Percentiles rank a stretch among this genome's conserved stretches.
Evolutionary conservation across 1,140 invertebrate genomes (phyloP).

Genomic region (Papilio glaucus): DNA sequence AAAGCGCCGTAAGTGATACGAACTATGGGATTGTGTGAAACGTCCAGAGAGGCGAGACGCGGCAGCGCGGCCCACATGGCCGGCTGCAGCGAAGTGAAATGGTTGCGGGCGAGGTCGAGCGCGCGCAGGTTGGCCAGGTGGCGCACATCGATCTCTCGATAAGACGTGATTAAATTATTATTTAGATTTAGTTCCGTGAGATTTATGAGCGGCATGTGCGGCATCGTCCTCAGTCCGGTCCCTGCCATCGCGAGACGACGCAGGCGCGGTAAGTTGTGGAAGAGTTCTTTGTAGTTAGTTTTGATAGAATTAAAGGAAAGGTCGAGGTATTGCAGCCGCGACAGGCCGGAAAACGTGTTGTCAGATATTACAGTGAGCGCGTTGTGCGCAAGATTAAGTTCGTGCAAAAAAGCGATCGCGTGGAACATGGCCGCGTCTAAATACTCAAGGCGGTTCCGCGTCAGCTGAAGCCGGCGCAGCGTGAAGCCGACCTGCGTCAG

Average conservation of each 20-base stretch:
- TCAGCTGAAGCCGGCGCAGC: constrained; percentile 88
- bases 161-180: constrained; percentile 85
- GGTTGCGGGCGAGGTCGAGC: constrained; percentile 86
- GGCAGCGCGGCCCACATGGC: constrained; percentile 82
- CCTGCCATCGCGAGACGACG: constrained; percentile 87
- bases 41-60: constrained; percentile 84
- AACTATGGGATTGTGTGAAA: constrained; percentile 86
- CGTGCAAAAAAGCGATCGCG: constrained; percentile 88
- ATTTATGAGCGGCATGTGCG: constrained; percentile 85
- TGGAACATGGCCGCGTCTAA: constrained; percentile 93
- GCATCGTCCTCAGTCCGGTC: constrained; percentile 87
- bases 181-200: constrained; percentile 89
- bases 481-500: constrained; percentile 89
- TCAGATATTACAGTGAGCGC: constrained; percentile 91
- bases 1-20: constrained; percentile 66
- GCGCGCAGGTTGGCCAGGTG: constrained; percentile 84
- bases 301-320: constrained; percentile 89
- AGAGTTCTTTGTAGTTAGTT: constrained; percentile 93
- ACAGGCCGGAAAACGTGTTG: constrained; percentile 91
- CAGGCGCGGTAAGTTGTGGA: constrained; percentile 90
- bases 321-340: constrained; percentile 89
- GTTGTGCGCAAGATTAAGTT: constrained; percentile 90
- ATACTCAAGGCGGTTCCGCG: constrained; percentile 91
- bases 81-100: constrained; percentile 84
- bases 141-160: constrained; percentile 84